These are phyloP conservation scores for Odontomachus brunneus DNA, from an alignment of 1,140 invertebrate genomes.

Conservation along the genomic window DNA sequence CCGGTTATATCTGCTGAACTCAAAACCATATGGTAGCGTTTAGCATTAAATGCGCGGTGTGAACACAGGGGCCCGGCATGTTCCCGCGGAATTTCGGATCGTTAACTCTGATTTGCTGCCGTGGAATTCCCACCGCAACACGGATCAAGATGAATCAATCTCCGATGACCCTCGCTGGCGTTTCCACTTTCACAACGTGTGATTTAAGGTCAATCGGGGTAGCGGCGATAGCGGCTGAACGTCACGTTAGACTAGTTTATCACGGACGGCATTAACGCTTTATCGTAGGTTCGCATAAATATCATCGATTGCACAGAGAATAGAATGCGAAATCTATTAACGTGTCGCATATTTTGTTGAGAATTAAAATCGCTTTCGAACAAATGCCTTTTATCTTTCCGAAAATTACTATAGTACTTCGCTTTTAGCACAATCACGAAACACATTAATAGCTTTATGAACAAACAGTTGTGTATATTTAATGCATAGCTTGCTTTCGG, in stretches of 20 bases:
- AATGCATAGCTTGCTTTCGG: too few relatives aligned
- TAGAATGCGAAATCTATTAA: too few relatives aligned
- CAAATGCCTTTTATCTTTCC: too few relatives aligned
- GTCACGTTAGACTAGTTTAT: not conserved
- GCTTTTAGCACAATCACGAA: too few relatives aligned
- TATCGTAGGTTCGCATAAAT: not conserved
- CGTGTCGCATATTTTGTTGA: too few relatives aligned
- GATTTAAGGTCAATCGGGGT: not conserved
- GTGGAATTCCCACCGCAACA: not conserved
- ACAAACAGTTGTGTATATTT: too few relatives aligned
- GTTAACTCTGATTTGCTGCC: constrained; percentile 10
- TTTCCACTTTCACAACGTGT: not conserved
- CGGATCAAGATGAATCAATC: constrained; percentile 7
- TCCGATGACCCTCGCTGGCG: not conserved
- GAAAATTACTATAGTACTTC: too few relatives aligned
- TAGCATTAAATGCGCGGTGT: constrained; percentile 36
- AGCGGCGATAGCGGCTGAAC: not conserved
- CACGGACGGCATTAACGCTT: not conserved
- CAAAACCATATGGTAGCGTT: constrained; percentile 17
- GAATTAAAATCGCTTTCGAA: too few relatives aligned
- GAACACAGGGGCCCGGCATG: constrained; percentile 15
- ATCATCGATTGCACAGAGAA: not conserved
- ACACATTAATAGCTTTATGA: too few relatives aligned
- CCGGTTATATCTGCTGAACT: constrained; percentile 26
- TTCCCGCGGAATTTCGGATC: constrained; percentile 29